A percentile compares a stretch with the other conserved stretches of the same genome.
Conservation (phyloP, 2,888 invertebrate species). For the Cephus nigrinus region DNA sequence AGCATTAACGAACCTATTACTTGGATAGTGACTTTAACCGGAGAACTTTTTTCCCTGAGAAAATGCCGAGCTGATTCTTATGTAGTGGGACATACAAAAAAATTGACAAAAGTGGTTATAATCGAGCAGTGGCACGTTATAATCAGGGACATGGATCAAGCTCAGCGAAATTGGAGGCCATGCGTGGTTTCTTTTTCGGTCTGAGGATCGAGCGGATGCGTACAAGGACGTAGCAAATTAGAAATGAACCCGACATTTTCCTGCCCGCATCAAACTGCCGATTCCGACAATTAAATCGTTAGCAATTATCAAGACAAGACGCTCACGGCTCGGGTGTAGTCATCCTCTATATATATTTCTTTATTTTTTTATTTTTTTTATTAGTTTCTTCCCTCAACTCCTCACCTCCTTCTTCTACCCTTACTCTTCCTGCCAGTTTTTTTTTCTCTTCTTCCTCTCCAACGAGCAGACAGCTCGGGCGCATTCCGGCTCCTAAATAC, state of each 20-base stretch:
- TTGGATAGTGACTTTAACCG: not conserved
- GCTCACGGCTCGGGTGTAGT: constrained; percentile 21
- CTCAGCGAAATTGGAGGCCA: constrained; percentile 7
- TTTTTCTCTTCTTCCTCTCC: constrained; percentile 16
- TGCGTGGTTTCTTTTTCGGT: not conserved
- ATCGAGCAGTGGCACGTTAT: constrained; percentile 7
- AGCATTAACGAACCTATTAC: not conserved
- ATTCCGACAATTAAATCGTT: constrained; percentile 44
- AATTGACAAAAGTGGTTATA: not conserved
- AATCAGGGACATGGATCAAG: constrained; percentile 5
- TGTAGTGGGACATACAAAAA: not conserved
- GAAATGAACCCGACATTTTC: constrained; percentile 25
- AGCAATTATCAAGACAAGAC: constrained; percentile 35
- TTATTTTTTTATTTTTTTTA: constrained; percentile 5
- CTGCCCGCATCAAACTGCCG: constrained; percentile 18
- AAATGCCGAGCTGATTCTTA: not conserved
- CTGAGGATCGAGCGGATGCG: constrained; percentile 7
- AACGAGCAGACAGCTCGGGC: constrained; percentile 24
- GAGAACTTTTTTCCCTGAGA: not conserved
- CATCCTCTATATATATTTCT: constrained; percentile 13
- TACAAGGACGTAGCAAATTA: constrained; percentile 24
- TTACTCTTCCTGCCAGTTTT: not conserved
- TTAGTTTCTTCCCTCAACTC: constrained; percentile 10
- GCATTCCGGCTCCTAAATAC: constrained; percentile 43
- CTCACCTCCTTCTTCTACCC: not conserved